Evolutionary conservation across 53 echinoderm and acorn worm genomes (phyloP).

Genomic region (Apostichopus leukothele): DNA sequence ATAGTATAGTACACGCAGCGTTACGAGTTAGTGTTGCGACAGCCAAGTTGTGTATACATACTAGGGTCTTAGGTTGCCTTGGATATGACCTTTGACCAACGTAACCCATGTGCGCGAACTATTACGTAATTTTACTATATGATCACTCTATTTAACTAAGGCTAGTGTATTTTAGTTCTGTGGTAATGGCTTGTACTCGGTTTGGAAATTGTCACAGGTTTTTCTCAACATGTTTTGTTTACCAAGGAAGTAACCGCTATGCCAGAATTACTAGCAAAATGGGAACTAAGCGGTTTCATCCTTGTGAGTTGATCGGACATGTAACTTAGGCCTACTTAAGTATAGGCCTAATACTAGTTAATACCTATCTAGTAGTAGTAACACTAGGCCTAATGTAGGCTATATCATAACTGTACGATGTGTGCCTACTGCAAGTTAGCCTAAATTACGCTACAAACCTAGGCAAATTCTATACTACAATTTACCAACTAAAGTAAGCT

Average conservation of each 20-base stretch:
- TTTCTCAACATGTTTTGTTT: background rate
- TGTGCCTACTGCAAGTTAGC: background rate
- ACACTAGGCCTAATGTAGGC: background rate
- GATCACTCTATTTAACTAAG: too few relatives aligned
- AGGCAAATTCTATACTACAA: background rate
- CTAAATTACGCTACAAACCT: background rate
- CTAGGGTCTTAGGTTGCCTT: background rate
- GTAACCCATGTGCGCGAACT: too few relatives aligned
- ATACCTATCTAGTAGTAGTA: background rate
- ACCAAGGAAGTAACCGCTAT: constrained; percentile 76
- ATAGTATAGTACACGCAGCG: too few relatives aligned
- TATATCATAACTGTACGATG: too few relatives aligned
- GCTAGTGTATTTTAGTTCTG: background rate
- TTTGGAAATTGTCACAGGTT: background rate
- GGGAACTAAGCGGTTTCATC: constrained; percentile 75
- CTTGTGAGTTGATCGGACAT: constrained; percentile 60
- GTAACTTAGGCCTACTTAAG: background rate
- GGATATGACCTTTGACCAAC: background rate
- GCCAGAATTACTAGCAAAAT: constrained; percentile 83
- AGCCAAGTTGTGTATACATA: background rate
- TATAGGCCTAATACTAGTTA: background rate
- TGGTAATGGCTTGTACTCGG: background rate
- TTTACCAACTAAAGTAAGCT: too few relatives aligned
- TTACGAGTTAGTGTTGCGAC: too few relatives aligned
- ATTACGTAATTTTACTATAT: too few relatives aligned